These are phyloP conservation scores for Martes martes DNA, from an alignment of 2,113 vertebrate species.

Conservation along the genomic window DNA sequence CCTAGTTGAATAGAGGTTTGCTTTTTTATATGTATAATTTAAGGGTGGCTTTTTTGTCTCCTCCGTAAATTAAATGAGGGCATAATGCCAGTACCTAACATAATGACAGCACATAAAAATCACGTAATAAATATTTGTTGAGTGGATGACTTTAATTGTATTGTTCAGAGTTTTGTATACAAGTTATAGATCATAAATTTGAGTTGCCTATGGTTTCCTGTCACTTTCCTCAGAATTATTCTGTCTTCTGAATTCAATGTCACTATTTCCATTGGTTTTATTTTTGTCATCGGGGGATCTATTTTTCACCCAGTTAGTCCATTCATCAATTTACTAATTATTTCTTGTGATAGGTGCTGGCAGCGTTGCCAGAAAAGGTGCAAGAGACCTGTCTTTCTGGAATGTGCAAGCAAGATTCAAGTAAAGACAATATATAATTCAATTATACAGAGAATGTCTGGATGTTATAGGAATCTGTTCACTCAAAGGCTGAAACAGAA, in stretches of 20 bases:
- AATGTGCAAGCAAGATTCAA: neutral
- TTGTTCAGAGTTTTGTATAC: neutral
- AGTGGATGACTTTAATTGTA: neutral
- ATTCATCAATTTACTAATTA: neutral
- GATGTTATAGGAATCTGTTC: neutral
- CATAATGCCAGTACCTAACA: neutral
- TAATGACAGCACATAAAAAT: slow-evolving; percentile 9
- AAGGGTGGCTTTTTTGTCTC: neutral
- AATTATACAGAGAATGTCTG: neutral
- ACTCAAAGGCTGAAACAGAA: neutral
- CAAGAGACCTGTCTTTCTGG: neutral
- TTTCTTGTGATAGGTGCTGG: neutral
- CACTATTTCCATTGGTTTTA: neutral
- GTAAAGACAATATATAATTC: neutral
- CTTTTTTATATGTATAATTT: neutral
- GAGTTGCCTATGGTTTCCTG: neutral
- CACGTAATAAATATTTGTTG: neutral
- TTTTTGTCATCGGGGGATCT: neutral
- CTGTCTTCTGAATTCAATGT: neutral
- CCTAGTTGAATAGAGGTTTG: neutral
- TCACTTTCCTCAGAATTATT: neutral
- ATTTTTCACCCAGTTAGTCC: neutral
- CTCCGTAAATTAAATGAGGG: neutral
- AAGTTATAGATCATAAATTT: slow-evolving; percentile 8
- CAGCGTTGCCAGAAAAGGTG: neutral